Base-by-base conservation (phyloP, 2,888 invertebrate genomes). In the Drosophila anomalata region DNA sequence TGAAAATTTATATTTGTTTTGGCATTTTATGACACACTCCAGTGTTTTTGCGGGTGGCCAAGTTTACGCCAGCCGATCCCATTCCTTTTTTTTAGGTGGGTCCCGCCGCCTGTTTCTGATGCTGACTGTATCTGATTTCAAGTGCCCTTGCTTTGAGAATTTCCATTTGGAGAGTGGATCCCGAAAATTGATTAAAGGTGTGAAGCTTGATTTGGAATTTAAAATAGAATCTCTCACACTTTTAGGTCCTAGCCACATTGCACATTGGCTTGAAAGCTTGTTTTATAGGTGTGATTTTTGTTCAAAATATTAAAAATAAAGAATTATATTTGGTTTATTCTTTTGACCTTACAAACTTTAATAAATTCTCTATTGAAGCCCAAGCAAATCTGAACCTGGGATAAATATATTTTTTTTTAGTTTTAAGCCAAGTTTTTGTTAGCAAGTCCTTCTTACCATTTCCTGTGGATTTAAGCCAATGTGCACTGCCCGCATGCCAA, bases 161-260 rank as follows among this genome's bases (percentile, higher is more conserved):
- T 33, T 36, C 51, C 17, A 20, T 42, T 42, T 3, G 20, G 29
- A 33, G 44, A 44, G 39, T 24, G 42, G 33, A 24, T 17, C n/a
- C 17, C 22, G 17, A 50, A 58, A 61, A 67, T 70, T 83, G 80
- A 86, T 86, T 83, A 75, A 83, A 84, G 80, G 78, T 80, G 71
- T 44, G 60, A 31, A 48, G 39, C 42, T 59, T 14, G 48, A 86
- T 76, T 75, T 65, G 60, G 68, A 86, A 83, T 80, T 86, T 80
- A 74, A 86, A 82, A 59, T 57, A 69, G 68, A 20, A 22, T 44
- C 44, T 5, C 55, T 42, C 52, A 55, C 39, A 31, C 59, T n/a
- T 33, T 36, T n/a, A n/a, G n/a, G 14, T 36, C n/a, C 36, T n/a
- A 36, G 33, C 33, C 33, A 12, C 14, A 36, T 22, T 22, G 44